Percentiles rank a stretch among this genome's conserved stretches.
Evolutionary conservation across 2,797 vertebrate species (phyloP).

Genomic region (Arremon brunneinucha): DNA sequence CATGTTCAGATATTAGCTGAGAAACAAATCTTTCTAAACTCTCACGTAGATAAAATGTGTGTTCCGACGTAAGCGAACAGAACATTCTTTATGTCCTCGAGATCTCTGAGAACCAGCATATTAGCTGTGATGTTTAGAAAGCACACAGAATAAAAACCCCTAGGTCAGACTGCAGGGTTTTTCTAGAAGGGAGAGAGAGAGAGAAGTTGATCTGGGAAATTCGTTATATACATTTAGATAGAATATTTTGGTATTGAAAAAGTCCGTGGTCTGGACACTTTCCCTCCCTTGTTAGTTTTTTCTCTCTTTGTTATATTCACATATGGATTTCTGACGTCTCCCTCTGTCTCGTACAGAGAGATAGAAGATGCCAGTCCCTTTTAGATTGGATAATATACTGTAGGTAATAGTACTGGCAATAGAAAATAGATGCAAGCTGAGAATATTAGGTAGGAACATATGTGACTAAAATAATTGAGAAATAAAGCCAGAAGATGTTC

Average conservation of each 20-base stretch:
- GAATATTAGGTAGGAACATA: conserved; percentile 71
- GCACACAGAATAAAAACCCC: background rate
- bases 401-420: conserved; percentile 63
- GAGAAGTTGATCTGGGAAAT: background rate
- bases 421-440: conserved; percentile 71
- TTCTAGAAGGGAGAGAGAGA: background rate
- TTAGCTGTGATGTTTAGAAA: background rate
- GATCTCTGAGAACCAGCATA: background rate
- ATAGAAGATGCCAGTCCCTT: conserved; percentile 60
- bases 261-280: background rate
- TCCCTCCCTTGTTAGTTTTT: background rate
- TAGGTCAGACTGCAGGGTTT: background rate
- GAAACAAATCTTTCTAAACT: conserved; percentile 38
- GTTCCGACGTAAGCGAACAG: conserved; percentile 5
- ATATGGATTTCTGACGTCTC: conserved; percentile 32
- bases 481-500: conserved; percentile 67
- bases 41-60: conserved; percentile 26
- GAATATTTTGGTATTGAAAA: background rate
- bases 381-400: conserved; percentile 65
- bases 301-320: conserved; percentile 57
- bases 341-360: conserved; percentile 23
- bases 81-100: conserved; percentile 18
- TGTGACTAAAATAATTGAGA: conserved; percentile 74
- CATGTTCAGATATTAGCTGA: conserved; percentile 25
- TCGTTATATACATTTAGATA: background rate